These are phyloP conservation scores for Drosophila sordidula DNA, from an alignment of 2,888 invertebrate genomes.

Conservation along the genomic window DNA sequence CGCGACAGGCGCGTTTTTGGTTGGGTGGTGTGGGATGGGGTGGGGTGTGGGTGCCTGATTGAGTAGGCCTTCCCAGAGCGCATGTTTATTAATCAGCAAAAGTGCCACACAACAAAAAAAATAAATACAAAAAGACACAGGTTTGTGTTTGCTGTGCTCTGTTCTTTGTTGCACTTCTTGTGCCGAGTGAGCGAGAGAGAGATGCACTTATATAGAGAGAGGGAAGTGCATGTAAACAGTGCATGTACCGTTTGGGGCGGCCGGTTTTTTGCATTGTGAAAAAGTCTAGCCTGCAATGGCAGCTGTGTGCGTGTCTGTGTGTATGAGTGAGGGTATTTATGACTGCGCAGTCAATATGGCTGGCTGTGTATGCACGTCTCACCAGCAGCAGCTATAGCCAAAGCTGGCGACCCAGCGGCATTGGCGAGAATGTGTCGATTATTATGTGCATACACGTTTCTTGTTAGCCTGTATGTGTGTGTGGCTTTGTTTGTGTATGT, in stretches of 20 bases:
- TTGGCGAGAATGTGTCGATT: slow-evolving; percentile 75
- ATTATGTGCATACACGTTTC: slow-evolving; percentile 73
- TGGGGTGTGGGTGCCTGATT: slow-evolving; percentile 60
- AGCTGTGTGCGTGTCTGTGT: slow-evolving; percentile 22
- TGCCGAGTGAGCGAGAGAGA: slow-evolving; percentile 22
- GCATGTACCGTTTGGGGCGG: slow-evolving; percentile 66
- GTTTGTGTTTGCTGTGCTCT: slow-evolving; percentile 43
- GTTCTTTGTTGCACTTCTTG: slow-evolving; percentile 60
- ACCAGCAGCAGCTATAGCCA: slow-evolving; percentile 45
- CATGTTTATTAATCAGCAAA: slow-evolving; percentile 76
- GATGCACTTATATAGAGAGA: slow-evolving; percentile 3
- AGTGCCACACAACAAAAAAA: slow-evolving; percentile 49
- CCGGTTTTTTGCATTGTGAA: slow-evolving; percentile 61
- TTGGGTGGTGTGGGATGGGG: slow-evolving; percentile 25
- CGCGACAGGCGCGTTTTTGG: slow-evolving; percentile 13
- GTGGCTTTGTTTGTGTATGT: slow-evolving; percentile 23
- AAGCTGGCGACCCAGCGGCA: slow-evolving; percentile 58
- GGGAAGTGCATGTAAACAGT: slow-evolving; percentile 54
- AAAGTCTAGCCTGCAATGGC: slow-evolving; percentile 53
- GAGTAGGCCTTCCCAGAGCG: slow-evolving; percentile 75
- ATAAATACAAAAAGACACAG: slow-evolving; percentile 33
- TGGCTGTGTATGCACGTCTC: slow-evolving; percentile 37
- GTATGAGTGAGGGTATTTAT: slow-evolving; percentile 53
- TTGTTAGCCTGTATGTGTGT: slow-evolving; percentile 37
- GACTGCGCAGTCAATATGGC: slow-evolving; percentile 74